Evolutionary conservation across 2,113 vertebrate genomes (phyloP), one percentile per base, ranked within the genome.

Genomic region (Hydropotes inermis): DNA sequence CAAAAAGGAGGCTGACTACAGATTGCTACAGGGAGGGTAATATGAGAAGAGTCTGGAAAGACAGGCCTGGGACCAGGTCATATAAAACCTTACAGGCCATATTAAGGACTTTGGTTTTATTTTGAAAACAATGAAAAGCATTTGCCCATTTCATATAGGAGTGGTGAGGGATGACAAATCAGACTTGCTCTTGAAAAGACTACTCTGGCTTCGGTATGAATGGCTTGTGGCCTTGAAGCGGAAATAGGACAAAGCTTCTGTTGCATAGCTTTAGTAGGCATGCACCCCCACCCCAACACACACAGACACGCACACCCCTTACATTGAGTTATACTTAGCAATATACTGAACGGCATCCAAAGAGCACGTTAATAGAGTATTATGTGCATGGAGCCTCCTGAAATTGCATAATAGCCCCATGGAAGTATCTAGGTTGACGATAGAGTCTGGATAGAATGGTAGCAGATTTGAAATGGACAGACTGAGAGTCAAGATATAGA

Each of bases 61-160:
- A 55, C n/a, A 58, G 91, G 10, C 30, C 55, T 81, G 52, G 25
- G 13, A 55, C 13, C 74, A 57, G 27, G 11, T 5, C 39, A 87
- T 91, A 6, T 12, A 76, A 74, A 86, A 85, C 16, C n/a, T 81
- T 81, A 61, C 10, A 74, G 28, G 19, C 58, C 33, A 57, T 61
- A 74, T 54, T 39, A 89, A 89, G n/a, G 67, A 89, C 8, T 52
- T 50, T 60, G 45, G 33, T 27, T 93, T 87, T 58, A 84, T 67
- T 91, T 96, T 83, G 21, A 91, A 93, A 93, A 60, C 47, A 87
- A n/a, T 67, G 27, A 61, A 90, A 95, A 52, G 55, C 47, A 78
- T 91, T 67, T 92, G 76, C 60, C 28, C 28, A 60, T 89, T 78
- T 95, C 82, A 79, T 47, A 64, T 50, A 30, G n/a, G 58, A 94